A percentile compares a stretch with the other conserved stretches of the same genome.
Evolutionary conservation across 2,113 vertebrate genomes (phyloP).

Genomic region (Eonycteris spelaea): DNA sequence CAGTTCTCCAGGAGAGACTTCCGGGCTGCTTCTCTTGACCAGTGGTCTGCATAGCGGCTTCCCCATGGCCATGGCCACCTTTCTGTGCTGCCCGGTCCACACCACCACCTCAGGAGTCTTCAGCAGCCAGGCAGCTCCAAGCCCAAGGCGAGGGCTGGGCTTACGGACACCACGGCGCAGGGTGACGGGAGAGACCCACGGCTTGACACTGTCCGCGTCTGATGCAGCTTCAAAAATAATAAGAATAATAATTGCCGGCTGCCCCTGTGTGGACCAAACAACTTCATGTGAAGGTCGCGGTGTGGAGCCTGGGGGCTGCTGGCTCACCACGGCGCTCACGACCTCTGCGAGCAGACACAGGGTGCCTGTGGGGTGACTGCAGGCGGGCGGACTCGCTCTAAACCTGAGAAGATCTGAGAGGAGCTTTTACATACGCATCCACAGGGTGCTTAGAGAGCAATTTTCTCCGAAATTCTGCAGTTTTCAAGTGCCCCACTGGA

Average conservation of each 20-base stretch:
- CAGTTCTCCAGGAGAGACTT: too few relatives aligned
- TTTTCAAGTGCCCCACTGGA: not conserved
- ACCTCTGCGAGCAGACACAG: not conserved
- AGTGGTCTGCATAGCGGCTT: too few relatives aligned
- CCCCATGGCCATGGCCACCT: not conserved
- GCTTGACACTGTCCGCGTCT: not conserved
- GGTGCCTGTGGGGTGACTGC: not conserved
- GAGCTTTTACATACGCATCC: not conserved
- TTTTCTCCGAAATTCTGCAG: not conserved
- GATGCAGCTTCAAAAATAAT: not conserved
- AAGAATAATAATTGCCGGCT: not conserved
- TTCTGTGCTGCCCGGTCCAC: not conserved
- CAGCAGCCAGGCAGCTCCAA: not conserved
- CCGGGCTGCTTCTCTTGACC: too few relatives aligned
- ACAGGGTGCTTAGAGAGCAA: not conserved
- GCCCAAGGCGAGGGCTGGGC: not conserved
- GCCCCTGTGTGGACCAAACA: not conserved
- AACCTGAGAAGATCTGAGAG: not conserved
- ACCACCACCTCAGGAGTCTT: not conserved
- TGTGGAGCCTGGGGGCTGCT: not conserved
- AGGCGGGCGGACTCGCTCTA: not conserved
- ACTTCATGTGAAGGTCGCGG: not conserved
- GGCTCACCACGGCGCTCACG: not conserved
- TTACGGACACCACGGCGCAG: fast-evolving
- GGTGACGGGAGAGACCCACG: not conserved